A percentile compares a stretch with the other conserved stretches of the same genome.
These are phyloP conservation scores for Smutsia gigantea DNA, from an alignment of 2,797 vertebrate genomes.

Conservation along the genomic window DNA sequence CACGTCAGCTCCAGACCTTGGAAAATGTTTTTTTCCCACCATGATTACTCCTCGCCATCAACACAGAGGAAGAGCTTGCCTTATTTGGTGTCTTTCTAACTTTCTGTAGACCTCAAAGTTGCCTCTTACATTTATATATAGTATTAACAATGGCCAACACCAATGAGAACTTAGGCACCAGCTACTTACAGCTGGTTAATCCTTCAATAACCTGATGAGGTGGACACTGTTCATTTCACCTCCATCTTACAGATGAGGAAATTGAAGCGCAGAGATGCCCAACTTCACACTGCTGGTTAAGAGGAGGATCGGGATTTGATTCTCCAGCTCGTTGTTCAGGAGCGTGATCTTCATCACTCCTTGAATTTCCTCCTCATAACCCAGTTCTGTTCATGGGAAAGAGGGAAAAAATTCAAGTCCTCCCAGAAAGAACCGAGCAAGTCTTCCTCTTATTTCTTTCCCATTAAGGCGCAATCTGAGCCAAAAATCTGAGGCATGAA, in stretches of 20 bases:
- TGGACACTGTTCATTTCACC: not conserved
- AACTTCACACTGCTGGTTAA: not conserved
- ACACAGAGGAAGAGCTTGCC: not conserved
- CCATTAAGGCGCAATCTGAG: not conserved
- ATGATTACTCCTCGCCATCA: constrained; percentile 47
- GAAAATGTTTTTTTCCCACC: constrained; percentile 69
- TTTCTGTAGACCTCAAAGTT: not conserved
- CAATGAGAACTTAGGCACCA: not conserved
- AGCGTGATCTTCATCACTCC: not conserved
- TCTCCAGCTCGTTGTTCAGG: not conserved
- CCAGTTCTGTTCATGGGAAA: not conserved
- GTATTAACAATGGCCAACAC: not conserved
- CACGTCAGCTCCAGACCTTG: constrained; percentile 57
- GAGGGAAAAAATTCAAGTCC: not conserved
- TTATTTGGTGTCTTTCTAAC: not conserved
- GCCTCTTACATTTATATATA: not conserved
- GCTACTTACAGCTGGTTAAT: not conserved
- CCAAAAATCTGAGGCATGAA: not conserved
- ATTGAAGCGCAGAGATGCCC: not conserved
- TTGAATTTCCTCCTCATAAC: not conserved
- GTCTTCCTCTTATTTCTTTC: not conserved
- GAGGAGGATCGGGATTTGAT: not conserved
- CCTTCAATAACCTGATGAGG: not conserved
- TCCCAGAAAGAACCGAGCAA: not conserved
- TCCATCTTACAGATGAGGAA: not conserved